Evolutionary conservation across 2,888 invertebrate genomes (phyloP).

Genomic region (Pimpla rufipes): DNA sequence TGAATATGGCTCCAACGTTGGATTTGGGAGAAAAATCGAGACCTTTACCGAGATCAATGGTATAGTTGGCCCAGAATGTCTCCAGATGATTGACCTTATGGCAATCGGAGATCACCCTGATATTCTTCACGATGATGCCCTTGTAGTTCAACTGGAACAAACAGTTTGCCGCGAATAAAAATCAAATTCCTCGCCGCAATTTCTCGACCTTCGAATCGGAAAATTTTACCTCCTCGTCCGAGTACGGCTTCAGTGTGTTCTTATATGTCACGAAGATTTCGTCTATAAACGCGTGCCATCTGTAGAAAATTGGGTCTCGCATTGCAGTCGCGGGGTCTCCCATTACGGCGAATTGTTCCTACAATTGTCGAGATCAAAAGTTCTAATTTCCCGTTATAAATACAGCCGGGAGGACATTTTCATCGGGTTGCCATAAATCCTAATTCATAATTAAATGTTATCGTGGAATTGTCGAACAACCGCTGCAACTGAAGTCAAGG

Average conservation of each 20-base stretch:
- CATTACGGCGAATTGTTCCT: conserved; percentile 94
- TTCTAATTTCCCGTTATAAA: neutral
- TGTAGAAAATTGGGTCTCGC: conserved; percentile 95
- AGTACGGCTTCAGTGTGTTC: conserved; percentile 89
- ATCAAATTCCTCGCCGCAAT: neutral
- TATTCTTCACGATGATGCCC: conserved; percentile 88
- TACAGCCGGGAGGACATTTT: too few species aligned
- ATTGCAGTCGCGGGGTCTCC: conserved; percentile 94
- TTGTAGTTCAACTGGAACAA: conserved; percentile 88
- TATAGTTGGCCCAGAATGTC: conserved; percentile 93
- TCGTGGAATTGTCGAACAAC: too few species aligned
- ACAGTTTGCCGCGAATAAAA: neutral
- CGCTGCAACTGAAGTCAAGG: too few species aligned
- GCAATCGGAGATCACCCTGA: conserved; percentile 87
- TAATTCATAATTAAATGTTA: too few species aligned
- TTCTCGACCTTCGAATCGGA: neutral
- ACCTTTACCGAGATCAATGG: conserved; percentile 92
- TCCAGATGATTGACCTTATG: conserved; percentile 86
- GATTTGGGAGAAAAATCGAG: conserved; percentile 90
- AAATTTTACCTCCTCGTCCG: conserved; percentile 86
- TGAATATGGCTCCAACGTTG: conserved; percentile 86
- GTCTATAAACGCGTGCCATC: conserved; percentile 93
- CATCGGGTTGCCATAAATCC: too few species aligned
- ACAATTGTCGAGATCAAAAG: conserved; percentile 49
- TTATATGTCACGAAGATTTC: conserved; percentile 92